These are phyloP conservation scores for Laothoe populi DNA, from an alignment of 2,888 invertebrate species.

Conservation along the genomic window DNA sequence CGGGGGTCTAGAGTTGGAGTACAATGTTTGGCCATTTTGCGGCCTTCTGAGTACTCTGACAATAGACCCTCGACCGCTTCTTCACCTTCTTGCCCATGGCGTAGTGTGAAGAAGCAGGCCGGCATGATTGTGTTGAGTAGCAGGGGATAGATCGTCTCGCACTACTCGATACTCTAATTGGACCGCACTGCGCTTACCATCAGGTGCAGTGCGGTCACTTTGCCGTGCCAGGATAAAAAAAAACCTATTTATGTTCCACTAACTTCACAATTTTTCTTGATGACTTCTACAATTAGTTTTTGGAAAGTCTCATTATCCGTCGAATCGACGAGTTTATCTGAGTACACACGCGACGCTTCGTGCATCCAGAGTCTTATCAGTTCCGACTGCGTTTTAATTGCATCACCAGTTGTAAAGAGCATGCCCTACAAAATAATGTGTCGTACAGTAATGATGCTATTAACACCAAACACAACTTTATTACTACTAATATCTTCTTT, in stretches of 20 bases:
- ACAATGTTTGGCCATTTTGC: too few relatives aligned
- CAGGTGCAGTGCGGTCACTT: too few relatives aligned
- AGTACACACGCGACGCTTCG: slow-evolving; percentile 95
- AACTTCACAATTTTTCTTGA: slow-evolving; percentile 91
- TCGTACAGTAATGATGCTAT: neutral
- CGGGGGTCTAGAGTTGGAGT: too few relatives aligned
- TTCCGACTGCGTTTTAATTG: slow-evolving; percentile 88
- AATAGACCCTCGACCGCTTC: too few relatives aligned
- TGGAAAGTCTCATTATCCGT: slow-evolving; percentile 89
- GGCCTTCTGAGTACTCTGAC: too few relatives aligned
- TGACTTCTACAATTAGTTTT: slow-evolving; percentile 89
- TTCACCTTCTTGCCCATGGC: too few relatives aligned
- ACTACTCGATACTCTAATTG: too few relatives aligned
- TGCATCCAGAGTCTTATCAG: slow-evolving; percentile 95
- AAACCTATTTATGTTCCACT: slow-evolving; percentile 16
- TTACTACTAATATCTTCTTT: neutral
- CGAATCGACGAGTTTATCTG: slow-evolving; percentile 95
- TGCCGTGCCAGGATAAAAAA: too few relatives aligned
- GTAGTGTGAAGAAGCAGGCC: too few relatives aligned
- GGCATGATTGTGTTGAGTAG: too few relatives aligned
- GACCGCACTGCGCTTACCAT: too few relatives aligned
- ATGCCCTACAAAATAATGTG: slow-evolving; percentile 87
- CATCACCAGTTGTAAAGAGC: slow-evolving; percentile 91
- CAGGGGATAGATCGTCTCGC: too few relatives aligned
- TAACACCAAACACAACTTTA: neutral